phyloP scores from a whole-genome alignment of 53 echinoderm and acorn worm species.

The Actinopyga echinites region DNA sequence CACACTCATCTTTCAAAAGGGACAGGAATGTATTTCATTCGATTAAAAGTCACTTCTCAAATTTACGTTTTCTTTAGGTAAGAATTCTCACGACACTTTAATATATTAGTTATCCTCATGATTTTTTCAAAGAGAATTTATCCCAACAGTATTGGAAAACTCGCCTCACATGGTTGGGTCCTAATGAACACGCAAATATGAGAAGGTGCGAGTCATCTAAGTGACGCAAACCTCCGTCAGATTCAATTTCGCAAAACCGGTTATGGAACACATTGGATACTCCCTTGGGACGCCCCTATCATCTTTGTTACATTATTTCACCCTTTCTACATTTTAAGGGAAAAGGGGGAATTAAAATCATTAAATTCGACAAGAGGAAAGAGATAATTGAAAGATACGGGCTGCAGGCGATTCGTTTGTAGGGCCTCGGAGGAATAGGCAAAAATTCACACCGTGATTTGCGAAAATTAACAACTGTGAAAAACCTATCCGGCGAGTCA shows the following conservation, averaged over 20 bases:
- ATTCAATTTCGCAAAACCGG: constrained; percentile 36
- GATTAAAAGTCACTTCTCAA: too few relatives aligned
- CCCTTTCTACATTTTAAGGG: constrained; percentile 11
- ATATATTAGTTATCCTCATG: too few relatives aligned
- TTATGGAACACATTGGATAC: constrained; percentile 22
- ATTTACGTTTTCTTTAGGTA: too few relatives aligned
- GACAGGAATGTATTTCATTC: too few relatives aligned
- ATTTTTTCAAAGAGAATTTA: too few relatives aligned
- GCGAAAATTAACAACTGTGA: constrained; percentile 38
- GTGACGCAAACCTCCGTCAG: constrained; percentile 13
- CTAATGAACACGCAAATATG: constrained; percentile 20
- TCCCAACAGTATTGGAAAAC: too few relatives aligned
- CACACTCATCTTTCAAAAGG: too few relatives aligned
- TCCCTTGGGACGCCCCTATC: constrained; percentile 16
- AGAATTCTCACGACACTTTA: too few relatives aligned
- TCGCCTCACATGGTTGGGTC: constrained; percentile 22
- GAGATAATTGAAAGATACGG: constrained; percentile 35
- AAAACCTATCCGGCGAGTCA: constrained; percentile 29
- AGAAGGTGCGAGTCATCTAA: constrained; percentile 2
- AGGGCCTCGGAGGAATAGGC: constrained; percentile 28
- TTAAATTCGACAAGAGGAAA: constrained; percentile 36
- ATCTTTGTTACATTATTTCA: constrained; percentile 36
- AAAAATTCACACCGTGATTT: constrained; percentile 34
- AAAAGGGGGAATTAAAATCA: constrained; percentile 29
- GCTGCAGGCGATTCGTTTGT: constrained; percentile 34